Percentiles rank a stretch among this genome's conserved stretches.
phyloP scores from a whole-genome alignment of 2,113 vertebrate genomes.

The Mustela nigripes region DNA sequence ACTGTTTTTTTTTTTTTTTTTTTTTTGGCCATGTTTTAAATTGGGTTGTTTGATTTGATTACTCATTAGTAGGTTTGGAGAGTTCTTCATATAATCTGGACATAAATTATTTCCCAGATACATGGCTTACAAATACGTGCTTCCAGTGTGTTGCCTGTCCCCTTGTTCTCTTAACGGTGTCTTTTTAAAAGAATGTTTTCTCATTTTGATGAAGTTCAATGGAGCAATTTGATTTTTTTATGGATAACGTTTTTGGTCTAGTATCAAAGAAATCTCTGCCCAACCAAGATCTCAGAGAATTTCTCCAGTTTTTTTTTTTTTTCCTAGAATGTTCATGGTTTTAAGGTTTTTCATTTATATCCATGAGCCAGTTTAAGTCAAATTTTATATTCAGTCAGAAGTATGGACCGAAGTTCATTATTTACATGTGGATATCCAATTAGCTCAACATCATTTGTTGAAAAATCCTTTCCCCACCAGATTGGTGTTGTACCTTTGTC shows the following conservation, averaged over 20 bases:
- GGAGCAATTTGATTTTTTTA: background rate
- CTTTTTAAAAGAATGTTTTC: background rate
- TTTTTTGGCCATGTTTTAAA: background rate
- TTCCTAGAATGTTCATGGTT: background rate
- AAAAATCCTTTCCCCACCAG: background rate
- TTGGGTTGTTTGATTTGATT: background rate
- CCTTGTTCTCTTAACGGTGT: background rate
- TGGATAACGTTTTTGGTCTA: background rate
- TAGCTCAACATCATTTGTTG: background rate
- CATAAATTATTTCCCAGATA: background rate
- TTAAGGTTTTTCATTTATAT: background rate
- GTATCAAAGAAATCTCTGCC: background rate
- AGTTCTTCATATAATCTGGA: background rate
- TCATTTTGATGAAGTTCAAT: background rate
- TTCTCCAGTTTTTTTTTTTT: background rate
- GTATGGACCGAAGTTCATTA: background rate
- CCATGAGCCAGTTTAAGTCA: background rate
- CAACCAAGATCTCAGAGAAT: background rate
- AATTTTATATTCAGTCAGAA: background rate
- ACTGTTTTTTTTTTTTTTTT: background rate
- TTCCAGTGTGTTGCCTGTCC: background rate
- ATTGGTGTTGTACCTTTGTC: background rate
- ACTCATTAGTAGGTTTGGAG: background rate
- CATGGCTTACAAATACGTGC: background rate
- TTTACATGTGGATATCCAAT: background rate